Evolutionary conservation across 2,113 vertebrate species (phyloP).

Genomic region (Oxyura jamaicensis): DNA sequence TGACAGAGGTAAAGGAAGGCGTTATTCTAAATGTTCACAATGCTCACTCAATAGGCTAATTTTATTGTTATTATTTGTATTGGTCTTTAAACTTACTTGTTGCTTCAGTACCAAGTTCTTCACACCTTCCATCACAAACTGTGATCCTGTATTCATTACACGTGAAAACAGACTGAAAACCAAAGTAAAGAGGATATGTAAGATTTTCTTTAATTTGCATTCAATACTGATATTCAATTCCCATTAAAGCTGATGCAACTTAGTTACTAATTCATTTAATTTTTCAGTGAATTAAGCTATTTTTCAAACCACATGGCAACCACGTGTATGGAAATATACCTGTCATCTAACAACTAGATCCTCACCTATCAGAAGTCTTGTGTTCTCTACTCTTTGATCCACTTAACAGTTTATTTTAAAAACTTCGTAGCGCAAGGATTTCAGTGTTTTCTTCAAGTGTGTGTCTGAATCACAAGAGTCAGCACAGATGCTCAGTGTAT

Average conservation of each 20-base stretch:
- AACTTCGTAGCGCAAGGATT: not conserved
- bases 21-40: not conserved
- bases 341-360: not conserved
- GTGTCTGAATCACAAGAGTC: not conserved
- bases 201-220: not conserved
- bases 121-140: conserved; percentile 99
- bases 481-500: not conserved
- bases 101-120: conserved; percentile 98
- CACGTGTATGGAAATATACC: not conserved
- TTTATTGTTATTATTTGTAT: not conserved
- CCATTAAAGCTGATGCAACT: not conserved
- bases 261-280: not conserved
- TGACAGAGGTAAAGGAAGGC: not conserved
- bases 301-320: not conserved
- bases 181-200: not conserved
- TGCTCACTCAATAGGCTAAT: not conserved
- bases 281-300: not conserved
- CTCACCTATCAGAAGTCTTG: not conserved
- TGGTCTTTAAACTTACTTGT: conserved; percentile 82
- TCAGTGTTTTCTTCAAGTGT: not conserved
- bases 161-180: conserved; percentile 90
- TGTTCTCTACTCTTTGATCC: conserved; percentile 1
- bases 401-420: not conserved
- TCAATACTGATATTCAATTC: not conserved
- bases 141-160: conserved; percentile 98